Evolutionary conservation across 2,888 invertebrate genomes (phyloP).

Genomic region (Elmis aenea): DNA sequence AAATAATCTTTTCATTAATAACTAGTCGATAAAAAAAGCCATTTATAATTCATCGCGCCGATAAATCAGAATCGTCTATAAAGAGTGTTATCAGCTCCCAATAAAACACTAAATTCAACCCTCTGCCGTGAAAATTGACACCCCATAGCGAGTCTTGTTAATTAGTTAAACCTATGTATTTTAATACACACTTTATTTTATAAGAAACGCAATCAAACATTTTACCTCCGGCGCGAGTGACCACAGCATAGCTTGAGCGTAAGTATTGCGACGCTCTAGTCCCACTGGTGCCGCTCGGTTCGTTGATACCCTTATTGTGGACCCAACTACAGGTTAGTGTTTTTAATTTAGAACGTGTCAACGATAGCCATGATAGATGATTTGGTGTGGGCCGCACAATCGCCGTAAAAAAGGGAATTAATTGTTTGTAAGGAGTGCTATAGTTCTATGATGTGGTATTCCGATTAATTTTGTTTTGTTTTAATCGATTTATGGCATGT

Average conservation of each 20-base stretch:
- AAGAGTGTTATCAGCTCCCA: slow-evolving; percentile 21
- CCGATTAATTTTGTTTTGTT: slow-evolving; percentile 44
- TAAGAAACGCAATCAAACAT: slow-evolving; percentile 27
- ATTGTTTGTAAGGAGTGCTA: slow-evolving; percentile 45
- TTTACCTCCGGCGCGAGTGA: slow-evolving; percentile 17
- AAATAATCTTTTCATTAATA: too few relatives aligned
- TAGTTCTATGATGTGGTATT: slow-evolving; percentile 38
- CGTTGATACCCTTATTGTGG: slow-evolving; percentile 5
- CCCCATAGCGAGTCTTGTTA: slow-evolving; percentile 24
- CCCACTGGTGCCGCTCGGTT: slow-evolving; percentile 12
- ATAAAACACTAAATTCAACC: slow-evolving; percentile 20
- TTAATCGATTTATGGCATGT: slow-evolving; percentile 43
- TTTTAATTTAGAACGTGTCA: slow-evolving; percentile 51
- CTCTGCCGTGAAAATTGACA: slow-evolving; percentile 23
- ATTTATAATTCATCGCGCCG: too few relatives aligned
- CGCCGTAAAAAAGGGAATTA: slow-evolving; percentile 44
- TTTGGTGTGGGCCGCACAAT: slow-evolving; percentile 45
- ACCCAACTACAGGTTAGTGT: slow-evolving; percentile 38
- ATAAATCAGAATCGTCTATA: too few relatives aligned
- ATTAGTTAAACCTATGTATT: slow-evolving; percentile 25
- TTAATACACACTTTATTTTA: slow-evolving; percentile 24
- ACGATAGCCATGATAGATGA: slow-evolving; percentile 49
- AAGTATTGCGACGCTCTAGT: slow-evolving; percentile 5
- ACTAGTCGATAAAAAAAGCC: too few relatives aligned
- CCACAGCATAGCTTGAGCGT: not conserved